phyloP scores from a whole-genome alignment of 2,113 vertebrate genomes.

The Otocyon megalotis region DNA sequence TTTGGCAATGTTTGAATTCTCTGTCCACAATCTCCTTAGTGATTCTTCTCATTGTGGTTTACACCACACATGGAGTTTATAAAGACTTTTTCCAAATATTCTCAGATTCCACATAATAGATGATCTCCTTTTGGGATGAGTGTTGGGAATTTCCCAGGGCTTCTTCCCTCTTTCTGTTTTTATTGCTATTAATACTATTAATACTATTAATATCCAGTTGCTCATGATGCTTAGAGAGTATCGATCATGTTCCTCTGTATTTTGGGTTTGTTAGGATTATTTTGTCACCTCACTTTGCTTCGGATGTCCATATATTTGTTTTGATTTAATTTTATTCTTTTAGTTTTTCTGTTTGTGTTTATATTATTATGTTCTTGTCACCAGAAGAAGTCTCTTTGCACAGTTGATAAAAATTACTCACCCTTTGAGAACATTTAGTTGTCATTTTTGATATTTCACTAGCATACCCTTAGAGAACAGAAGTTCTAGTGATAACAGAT shows the following conservation, averaged over 20 bases:
- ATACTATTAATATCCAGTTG: too few species aligned
- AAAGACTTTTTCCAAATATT: neutral
- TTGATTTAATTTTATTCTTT: slow-evolving; percentile 21
- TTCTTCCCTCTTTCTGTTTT: neutral
- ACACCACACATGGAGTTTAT: neutral
- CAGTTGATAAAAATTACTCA: neutral
- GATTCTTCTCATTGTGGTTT: neutral
- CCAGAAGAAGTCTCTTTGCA: slow-evolving; percentile 11
- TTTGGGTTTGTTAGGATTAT: neutral
- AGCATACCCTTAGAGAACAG: neutral
- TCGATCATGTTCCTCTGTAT: neutral
- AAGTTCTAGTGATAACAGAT: neutral
- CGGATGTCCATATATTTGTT: neutral
- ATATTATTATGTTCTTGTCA: neutral
- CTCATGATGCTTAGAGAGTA: neutral
- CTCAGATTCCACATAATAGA: neutral
- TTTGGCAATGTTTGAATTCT: neutral
- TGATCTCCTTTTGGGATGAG: neutral
- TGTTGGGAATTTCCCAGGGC: neutral
- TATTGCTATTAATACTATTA: neutral
- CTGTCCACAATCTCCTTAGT: neutral
- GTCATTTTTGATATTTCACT: neutral
- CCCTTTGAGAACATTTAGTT: slow-evolving; percentile 22
- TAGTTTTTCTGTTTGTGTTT: neutral
- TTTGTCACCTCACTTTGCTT: neutral